Conservation (phyloP, 2,113 vertebrate genomes). For the Tychaedon coryphoeus region DNA sequence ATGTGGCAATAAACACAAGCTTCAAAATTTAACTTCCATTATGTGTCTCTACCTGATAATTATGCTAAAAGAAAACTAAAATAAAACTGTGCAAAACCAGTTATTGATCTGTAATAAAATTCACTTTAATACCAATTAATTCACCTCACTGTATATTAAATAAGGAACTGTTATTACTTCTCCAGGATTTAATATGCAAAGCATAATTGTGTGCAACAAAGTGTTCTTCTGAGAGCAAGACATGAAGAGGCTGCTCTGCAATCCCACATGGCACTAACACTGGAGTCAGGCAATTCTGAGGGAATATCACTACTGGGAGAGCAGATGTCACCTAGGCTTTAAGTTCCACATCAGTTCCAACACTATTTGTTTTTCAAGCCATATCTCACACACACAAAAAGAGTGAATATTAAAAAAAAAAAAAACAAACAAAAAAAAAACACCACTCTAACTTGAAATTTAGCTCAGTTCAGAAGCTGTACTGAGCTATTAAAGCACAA, state of each 20-base stretch:
- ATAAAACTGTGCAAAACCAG: not conserved
- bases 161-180: not conserved
- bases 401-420: not conserved
- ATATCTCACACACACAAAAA: not conserved
- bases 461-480: not conserved
- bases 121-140: conserved; percentile 39
- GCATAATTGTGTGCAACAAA: not conserved
- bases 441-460: not conserved
- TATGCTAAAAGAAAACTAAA: conserved; percentile 23
- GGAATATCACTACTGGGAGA: not conserved
- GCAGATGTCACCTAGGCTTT: not conserved
- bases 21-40: not conserved
- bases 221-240: not conserved
- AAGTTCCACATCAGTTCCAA: not conserved
- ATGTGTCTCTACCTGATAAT: not conserved
- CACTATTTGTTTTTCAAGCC: not conserved
- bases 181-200: not conserved
- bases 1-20: not conserved
- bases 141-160: conserved; percentile 1
- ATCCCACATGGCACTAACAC: not conserved
- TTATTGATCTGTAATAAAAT: conserved; percentile 12
- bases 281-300: not conserved
- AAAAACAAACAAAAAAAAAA: not conserved
- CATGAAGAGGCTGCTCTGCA: not conserved
- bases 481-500: not conserved